A percentile compares a stretch with the other conserved stretches of the same genome.
phyloP scores from a whole-genome alignment of 2,797 vertebrate species.

The Hipposideros larvatus region DNA sequence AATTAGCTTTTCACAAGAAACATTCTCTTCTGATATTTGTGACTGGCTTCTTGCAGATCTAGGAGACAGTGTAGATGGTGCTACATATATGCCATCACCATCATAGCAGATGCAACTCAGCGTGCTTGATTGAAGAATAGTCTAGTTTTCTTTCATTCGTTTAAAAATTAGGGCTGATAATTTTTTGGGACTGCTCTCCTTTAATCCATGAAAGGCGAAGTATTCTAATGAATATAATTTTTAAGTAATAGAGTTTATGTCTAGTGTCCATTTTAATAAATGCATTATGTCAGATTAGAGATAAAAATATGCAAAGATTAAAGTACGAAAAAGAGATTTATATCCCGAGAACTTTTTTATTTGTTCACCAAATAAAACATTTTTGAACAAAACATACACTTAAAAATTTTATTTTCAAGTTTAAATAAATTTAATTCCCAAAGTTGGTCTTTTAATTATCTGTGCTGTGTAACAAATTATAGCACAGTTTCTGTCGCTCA shows the following conservation, averaged over 20 bases:
- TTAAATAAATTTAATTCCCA: slow-evolving; percentile 10
- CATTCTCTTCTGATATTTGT: neutral
- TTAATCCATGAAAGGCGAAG: slow-evolving; percentile 26
- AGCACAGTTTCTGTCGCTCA: neutral
- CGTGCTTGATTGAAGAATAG: neutral
- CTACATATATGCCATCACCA: neutral
- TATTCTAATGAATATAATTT: slow-evolving; percentile 40
- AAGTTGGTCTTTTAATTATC: neutral
- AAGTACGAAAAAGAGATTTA: neutral
- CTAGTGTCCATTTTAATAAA: slow-evolving; percentile 30
- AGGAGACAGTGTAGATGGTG: neutral
- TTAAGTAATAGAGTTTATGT: slow-evolving; percentile 14
- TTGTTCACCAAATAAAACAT: neutral
- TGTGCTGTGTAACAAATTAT: neutral
- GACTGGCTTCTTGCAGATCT: neutral
- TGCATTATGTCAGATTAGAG: neutral
- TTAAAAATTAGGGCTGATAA: slow-evolving; percentile 32
- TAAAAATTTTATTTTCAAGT: neutral
- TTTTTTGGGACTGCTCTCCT: neutral
- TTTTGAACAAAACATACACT: neutral
- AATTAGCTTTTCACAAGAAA: neutral
- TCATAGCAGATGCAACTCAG: neutral
- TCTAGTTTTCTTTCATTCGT: neutral
- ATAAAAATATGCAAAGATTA: slow-evolving; percentile 40
- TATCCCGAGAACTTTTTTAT: neutral